phyloP scores from a whole-genome alignment of 2,113 vertebrate species.

The Oplegnathus fasciatus region DNA sequence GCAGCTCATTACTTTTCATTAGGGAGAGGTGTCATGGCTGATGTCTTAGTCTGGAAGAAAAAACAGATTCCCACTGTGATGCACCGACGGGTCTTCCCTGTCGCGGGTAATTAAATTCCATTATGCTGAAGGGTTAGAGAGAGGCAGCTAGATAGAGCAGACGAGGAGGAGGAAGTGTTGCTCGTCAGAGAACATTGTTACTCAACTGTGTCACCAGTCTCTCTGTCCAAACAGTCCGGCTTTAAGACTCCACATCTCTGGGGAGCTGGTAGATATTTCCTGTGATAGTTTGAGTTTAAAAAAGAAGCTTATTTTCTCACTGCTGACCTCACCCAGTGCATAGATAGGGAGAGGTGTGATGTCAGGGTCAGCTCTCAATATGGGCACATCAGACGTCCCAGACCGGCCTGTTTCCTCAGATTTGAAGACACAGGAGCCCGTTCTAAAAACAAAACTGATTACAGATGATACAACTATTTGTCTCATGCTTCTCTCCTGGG shows the following conservation, averaged over 20 bases:
- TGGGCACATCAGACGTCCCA: constrained; percentile 43
- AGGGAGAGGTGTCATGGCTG: constrained; percentile 49
- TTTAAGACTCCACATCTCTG: constrained; percentile 34
- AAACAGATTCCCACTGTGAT: constrained; percentile 54
- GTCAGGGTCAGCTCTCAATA: constrained; percentile 59
- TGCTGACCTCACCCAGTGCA: constrained; percentile 47
- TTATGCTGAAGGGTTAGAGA: constrained; percentile 37
- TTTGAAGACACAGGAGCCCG: constrained; percentile 35
- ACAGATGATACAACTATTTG: constrained; percentile 10
- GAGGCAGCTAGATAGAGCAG: not conserved
- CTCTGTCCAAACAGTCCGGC: constrained; percentile 37
- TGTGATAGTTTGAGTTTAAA: constrained; percentile 56
- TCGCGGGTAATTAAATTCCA: constrained; percentile 67
- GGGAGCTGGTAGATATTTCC: constrained; percentile 65
- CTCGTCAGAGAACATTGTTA: constrained; percentile 40
- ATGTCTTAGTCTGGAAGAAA: constrained; percentile 58
- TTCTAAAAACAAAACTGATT: constrained; percentile 58
- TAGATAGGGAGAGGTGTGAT: constrained; percentile 54
- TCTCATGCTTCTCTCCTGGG: not conserved
- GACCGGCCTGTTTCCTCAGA: constrained; percentile 59
- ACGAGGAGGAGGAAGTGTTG: constrained; percentile 17
- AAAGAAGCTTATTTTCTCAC: constrained; percentile 33
- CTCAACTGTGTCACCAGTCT: constrained; percentile 46
- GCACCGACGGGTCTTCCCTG: constrained; percentile 32
- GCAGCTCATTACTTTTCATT: constrained; percentile 62